Evolutionary conservation across 2,113 vertebrate genomes (phyloP).

Genomic region (Halcyon malimbica): DNA sequence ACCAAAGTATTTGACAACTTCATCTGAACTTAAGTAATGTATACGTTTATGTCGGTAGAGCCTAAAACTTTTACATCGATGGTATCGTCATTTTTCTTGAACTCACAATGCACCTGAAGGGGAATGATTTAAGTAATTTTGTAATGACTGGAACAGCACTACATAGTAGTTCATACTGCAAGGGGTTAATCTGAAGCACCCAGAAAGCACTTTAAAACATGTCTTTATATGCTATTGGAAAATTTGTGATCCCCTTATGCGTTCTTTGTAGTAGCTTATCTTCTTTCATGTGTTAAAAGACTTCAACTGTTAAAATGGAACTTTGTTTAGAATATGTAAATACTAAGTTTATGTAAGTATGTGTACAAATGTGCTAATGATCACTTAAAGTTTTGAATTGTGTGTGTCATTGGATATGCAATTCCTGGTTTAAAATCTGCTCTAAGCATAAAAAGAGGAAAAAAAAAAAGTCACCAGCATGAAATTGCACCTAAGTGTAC

Average conservation of each 20-base stretch:
- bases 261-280: conserved; percentile 71
- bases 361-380: conserved; percentile 71
- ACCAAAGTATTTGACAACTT: conserved; percentile 78
- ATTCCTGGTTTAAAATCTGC: conserved; percentile 66
- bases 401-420: conserved; percentile 73
- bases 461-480: conserved; percentile 76
- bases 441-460: conserved; percentile 66
- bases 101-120: conserved; percentile 63
- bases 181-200: conserved; percentile 72
- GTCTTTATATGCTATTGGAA: conserved; percentile 71
- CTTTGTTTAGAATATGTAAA: conserved; percentile 75
- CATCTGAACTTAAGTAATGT: conserved; percentile 67
- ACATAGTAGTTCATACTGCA: conserved; percentile 29
- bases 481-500: conserved; percentile 75
- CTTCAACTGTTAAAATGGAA: conserved; percentile 70
- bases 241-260: conserved; percentile 65
- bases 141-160: conserved; percentile 65
- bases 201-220: conserved; percentile 76
- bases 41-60: conserved; percentile 59
- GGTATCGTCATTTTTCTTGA: conserved; percentile 61
- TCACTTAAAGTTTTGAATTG: conserved; percentile 67
- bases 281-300: conserved; percentile 72
- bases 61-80: conserved; percentile 36
- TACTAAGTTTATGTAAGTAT: conserved; percentile 72
- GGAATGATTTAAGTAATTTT: conserved; percentile 31